These are phyloP conservation scores for Noctua fimbriata DNA, from an alignment of 2,888 invertebrate species.

Conservation along the genomic window DNA sequence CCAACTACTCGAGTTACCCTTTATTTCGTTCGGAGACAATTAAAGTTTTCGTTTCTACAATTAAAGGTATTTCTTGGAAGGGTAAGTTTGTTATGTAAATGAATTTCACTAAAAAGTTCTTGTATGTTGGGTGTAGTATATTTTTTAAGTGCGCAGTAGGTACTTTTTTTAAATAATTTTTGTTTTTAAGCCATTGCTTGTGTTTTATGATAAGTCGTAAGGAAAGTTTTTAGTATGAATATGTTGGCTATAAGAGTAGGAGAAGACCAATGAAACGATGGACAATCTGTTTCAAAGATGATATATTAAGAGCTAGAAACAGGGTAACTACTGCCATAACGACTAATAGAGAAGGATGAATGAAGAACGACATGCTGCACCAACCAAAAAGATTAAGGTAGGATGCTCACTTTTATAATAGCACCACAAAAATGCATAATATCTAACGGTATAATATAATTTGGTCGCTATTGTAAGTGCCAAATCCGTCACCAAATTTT, in stretches of 20 bases:
- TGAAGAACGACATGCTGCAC: not conserved
- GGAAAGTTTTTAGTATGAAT: not conserved
- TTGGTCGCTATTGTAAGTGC: no score
- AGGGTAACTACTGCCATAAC: not conserved
- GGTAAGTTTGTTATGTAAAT: not conserved
- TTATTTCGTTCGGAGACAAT: not conserved
- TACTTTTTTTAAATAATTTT: not conserved
- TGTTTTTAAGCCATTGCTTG: not conserved
- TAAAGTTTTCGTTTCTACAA: not conserved
- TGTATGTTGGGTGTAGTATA: not conserved
- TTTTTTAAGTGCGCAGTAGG: not conserved
- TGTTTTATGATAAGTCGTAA: not conserved
- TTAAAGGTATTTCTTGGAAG: not conserved
- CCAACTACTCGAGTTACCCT: constrained; percentile 6
- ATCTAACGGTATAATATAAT: no score
- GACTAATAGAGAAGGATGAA: not conserved
- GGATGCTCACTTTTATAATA: no score
- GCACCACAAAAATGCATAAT: no score
- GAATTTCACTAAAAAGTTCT: not conserved
- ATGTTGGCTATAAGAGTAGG: not conserved
- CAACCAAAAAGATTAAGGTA: not conserved
- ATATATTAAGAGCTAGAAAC: not conserved
- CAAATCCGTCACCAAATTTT: no score
- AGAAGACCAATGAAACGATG: not conserved
- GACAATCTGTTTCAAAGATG: not conserved